Base-by-base conservation (phyloP, 2,113 vertebrate species). In the Carassius auratus region DNA sequence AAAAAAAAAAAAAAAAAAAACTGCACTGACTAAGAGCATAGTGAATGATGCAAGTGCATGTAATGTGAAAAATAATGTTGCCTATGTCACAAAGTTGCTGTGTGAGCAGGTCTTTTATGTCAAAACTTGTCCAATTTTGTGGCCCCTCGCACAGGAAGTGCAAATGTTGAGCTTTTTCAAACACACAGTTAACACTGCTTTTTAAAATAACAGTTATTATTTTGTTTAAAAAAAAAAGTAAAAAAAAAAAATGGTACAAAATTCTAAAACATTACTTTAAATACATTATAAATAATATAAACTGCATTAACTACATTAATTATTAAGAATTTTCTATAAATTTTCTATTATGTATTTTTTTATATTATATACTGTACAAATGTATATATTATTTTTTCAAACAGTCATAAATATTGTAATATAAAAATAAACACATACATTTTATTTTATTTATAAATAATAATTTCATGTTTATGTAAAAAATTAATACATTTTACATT, bases 41-140 rank as follows among this genome's bases (percentile, higher is more conserved):
- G 14, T 12, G 38, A 42, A 64, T 80, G 78, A 80, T 48, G 78
- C 78, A 80, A 80, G n/a, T 45, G n/a, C 59, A 64, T 45, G 78
- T 26, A 48, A 80, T 23, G 19, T 48, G 59, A 64, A 80, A 38
- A 80, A 19, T 80, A 64, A 30, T 48, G n/a, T 45, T 12, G 57
- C 59, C 59, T 26, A 19, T 64, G 21, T 64, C 12, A 45, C 12
- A 80, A 45, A 15, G 36, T 45, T 80, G 57, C 77, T 64, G 57
- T 80, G 57, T 45, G 77, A 80, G 77, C 57, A 9, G n/a, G n/a
- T 64, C 36, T 80, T 80, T 79, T 15, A 42, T 80, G 78, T 80
- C 59, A 64, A 64, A 64, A 15, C 77, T 17, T 48, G 38, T 80
- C 77, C 45, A 38, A 64, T 26, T 45, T 26, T 64, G 55, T 23